Conservation (phyloP, 1,140 invertebrate species). For the Ceratina australensis region DNA sequence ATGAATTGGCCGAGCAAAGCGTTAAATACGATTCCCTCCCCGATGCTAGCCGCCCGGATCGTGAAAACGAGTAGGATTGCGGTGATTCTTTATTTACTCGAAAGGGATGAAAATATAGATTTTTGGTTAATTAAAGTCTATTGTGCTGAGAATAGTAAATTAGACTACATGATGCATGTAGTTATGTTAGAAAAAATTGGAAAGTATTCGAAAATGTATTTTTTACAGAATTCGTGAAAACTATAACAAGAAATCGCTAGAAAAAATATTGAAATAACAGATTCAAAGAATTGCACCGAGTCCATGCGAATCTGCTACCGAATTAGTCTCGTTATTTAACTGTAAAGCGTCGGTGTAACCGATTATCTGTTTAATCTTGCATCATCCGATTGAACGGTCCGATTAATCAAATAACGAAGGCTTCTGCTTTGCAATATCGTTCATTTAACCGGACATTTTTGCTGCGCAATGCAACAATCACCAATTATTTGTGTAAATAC, state of each 20-base stretch:
- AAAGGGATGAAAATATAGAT: neutral
- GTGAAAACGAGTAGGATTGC: neutral
- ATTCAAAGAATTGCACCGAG: constrained; percentile 15
- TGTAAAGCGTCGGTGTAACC: constrained; percentile 47
- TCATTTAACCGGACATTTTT: constrained; percentile 54
- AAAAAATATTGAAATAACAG: no score
- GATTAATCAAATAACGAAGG: constrained; percentile 57
- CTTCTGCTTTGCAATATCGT: constrained; percentile 53
- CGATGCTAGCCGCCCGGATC: no score
- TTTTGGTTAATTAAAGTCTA: neutral
- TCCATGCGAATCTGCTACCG: neutral
- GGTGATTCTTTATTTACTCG: neutral
- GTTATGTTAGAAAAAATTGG: no score
- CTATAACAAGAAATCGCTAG: no score
- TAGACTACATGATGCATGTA: no score
- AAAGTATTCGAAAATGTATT: no score
- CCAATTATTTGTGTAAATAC: constrained; percentile 46
- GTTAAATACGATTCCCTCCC: constrained; percentile 38
- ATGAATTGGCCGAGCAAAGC: constrained; percentile 53
- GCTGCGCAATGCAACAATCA: constrained; percentile 26
- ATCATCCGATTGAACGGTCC: constrained; percentile 57
- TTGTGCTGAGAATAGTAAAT: neutral
- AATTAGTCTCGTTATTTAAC: constrained; percentile 47
- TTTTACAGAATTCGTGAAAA: neutral
- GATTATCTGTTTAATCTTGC: constrained; percentile 59